Base-by-base conservation (phyloP, 2,797 vertebrate species). In the Psittacula echo region DNA sequence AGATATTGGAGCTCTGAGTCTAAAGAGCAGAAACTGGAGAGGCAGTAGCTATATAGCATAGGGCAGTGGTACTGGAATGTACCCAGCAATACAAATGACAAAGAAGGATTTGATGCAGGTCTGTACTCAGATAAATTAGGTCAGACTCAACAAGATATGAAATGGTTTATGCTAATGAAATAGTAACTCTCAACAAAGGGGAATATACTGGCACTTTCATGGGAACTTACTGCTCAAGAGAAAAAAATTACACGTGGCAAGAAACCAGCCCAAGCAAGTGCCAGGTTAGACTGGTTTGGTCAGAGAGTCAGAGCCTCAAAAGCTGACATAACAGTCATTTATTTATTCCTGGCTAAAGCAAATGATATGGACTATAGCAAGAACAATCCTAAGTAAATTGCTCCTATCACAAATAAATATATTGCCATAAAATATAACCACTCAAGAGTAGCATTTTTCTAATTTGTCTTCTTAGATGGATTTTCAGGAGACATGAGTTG, bases 251-350 rank as follows among this genome's bases (percentile, higher is more conserved):
- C 58, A 93, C 0, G 3, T 93, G 94, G 94, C 86, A 91, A 68
- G 48, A 87, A 94, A 78, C 88, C 91, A 92, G 89, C 58, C 82
- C 92, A 90, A 94, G 87, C 80, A 92, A 61, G 11, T 4, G 4
- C 89, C 92, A 80, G 80, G 75, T 62, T 37, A 75, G 94, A 95
- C 94, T 90, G 90, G 93, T 95, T 96, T 71, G 39, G 64, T 12
- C 62, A 20, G 80, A 84, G 87, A 87, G 71, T 16, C 70, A 71
- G 83, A 45, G 50, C 71, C 78, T 71, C 71, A 56, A n/a, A 65
- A 92, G 26, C 47, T 68, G 45, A 29, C 80, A 60, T 7, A 60
- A 45, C 54, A 45, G 19, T 21, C 71, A 8, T 16, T 90, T 78
- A 56, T 91, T 93, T 82, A 32, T 29, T 87, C 51, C 9, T 3